Percentiles rank a stretch among this genome's conserved stretches.
Conservation (phyloP, 30 jellyfish, hydroid and myxozoan genomes). For the Turritopsis dohrnii region DNA sequence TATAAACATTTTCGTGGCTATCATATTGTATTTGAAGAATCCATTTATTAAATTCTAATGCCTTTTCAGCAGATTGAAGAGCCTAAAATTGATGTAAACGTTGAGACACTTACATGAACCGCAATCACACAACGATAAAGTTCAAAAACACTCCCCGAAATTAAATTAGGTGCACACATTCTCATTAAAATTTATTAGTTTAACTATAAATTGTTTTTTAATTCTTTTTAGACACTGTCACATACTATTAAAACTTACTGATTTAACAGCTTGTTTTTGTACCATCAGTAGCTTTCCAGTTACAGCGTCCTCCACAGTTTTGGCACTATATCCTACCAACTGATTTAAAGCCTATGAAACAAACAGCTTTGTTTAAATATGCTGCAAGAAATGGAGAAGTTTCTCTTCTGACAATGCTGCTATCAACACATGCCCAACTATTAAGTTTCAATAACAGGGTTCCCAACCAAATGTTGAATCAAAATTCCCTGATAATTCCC, state of each 20-base stretch:
- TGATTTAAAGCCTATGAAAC: not conserved
- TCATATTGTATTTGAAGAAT: not conserved
- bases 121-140: no score
- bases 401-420: no score
- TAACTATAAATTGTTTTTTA: not conserved
- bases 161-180: no score
- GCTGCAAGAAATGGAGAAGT: no score
- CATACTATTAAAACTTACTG: not conserved
- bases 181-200: not conserved
- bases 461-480: no score
- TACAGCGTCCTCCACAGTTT: not conserved
- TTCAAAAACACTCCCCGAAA: no score
- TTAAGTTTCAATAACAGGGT: no score
- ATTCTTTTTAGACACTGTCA: no score
- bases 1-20: conserved; percentile 11
- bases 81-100: conserved; percentile 12
- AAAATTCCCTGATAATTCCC: no score
- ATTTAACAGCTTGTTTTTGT: not conserved
- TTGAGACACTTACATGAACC: not conserved
- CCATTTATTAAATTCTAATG: conserved; percentile 25
- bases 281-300: not conserved
- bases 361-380: no score
- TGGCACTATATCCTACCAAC: conserved; percentile 24
- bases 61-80: conserved; percentile 18
- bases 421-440: no score